Evolutionary conservation across 2,888 invertebrate genomes (phyloP), one percentile per base, ranked within the genome.

Genomic region (Brenthis daphne): DNA sequence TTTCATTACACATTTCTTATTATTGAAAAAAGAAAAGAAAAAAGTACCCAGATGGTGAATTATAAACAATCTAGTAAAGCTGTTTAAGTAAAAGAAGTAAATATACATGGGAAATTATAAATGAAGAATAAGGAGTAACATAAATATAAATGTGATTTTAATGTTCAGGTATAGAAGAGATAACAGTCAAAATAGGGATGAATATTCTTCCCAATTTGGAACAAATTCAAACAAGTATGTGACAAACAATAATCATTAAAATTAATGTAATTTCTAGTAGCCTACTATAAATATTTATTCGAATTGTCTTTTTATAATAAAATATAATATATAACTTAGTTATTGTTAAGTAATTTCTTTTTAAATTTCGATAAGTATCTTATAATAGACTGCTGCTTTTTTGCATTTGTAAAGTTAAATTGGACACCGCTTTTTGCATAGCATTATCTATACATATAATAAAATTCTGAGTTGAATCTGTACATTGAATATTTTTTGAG

Each of bases 151-250:
- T 73, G 68, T 79, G 71, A 77, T 87, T 88, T 88, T 72, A 75
- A 82, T 82, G 83, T 87, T 87, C 87, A 92, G 92, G 91, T 90
- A 82, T 89, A 91, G 87, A 77, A 86, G 92, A 85, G 91, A 91
- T 85, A 88, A 88, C 85, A 81, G 80, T 81, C 89, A 90, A 88
- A 89, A 85, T 83, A 84, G 83, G 76, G 92, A 92, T 77, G 90
- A 92, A 74, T 87, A 83, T 80, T 77, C 90, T 81, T 85, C 89
- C 74, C 82, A 85, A 75, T 88, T 80, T 84, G 92, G 89, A 87
- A 80, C 88, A 80, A 89, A 87, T 85, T 77, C 85, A 79, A 88
- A 89, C 89, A 92, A 90, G 92, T 92, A 92, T 87, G 91, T 92
- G 79, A 77, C 74, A 73, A 80, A 80, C 79, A 70, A 79, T 79